Evolutionary conservation across 1,140 invertebrate genomes (phyloP).

Genomic region (Platyscapa corneri): DNA sequence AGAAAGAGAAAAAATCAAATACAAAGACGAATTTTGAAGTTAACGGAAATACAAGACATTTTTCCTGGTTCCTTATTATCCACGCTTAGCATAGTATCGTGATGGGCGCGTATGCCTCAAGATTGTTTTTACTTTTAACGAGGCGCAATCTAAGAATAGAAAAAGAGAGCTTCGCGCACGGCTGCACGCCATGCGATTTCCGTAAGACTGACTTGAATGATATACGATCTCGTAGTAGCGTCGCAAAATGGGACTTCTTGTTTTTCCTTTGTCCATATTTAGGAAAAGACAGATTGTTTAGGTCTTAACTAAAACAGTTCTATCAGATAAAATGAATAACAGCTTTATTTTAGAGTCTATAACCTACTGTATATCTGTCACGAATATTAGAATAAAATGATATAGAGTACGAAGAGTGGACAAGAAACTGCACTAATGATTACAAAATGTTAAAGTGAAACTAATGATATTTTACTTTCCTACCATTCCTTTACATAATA

Average conservation of each 20-base stretch:
- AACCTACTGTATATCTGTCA: background rate
- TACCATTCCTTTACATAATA: no score
- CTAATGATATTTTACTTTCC: no score
- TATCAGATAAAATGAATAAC: background rate
- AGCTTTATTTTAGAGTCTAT: background rate
- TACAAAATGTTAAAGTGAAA: background rate
- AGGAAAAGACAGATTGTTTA: slow-evolving; percentile 19
- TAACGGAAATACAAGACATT: slow-evolving; percentile 15
- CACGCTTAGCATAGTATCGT: background rate
- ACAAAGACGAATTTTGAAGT: background rate
- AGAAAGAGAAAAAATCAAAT: background rate
- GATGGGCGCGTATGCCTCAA: slow-evolving; percentile 7
- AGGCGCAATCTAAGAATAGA: slow-evolving; percentile 49
- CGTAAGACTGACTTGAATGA: slow-evolving; percentile 1
- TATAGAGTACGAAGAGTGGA: background rate
- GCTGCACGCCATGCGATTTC: slow-evolving; percentile 32
- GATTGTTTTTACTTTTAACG: slow-evolving; percentile 50
- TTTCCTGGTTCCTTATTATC: slow-evolving; percentile 30
- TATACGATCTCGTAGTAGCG: background rate
- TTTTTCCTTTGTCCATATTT: background rate
- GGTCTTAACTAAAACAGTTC: no score
- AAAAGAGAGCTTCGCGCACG: slow-evolving; percentile 30
- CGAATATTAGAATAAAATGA: background rate
- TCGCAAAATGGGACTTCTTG: slow-evolving; percentile 17
- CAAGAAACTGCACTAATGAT: background rate